These are phyloP conservation scores for Drosophila suboccidentalis DNA, from an alignment of 2,888 invertebrate genomes.

Conservation along the genomic window DNA sequence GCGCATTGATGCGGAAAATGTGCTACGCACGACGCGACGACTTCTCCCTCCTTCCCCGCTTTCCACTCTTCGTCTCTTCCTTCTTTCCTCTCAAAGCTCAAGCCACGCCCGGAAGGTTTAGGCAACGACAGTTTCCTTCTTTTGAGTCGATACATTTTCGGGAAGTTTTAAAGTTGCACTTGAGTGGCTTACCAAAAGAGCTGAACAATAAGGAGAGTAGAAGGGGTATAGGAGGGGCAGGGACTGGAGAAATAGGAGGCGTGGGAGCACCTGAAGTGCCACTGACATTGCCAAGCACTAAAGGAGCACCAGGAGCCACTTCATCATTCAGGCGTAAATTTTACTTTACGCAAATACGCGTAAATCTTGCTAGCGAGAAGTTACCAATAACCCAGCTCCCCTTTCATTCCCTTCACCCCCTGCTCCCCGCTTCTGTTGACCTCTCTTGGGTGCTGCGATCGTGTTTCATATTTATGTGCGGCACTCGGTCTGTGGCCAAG, in stretches of 20 bases:
- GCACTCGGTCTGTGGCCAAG: slow-evolving; percentile 9
- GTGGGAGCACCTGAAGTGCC: slow-evolving; percentile 35
- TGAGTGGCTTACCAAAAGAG: slow-evolving; percentile 66
- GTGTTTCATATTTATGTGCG: slow-evolving; percentile 71
- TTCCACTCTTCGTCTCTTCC: slow-evolving; percentile 24
- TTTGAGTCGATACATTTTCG: slow-evolving; percentile 63
- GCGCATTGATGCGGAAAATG: slow-evolving; percentile 79
- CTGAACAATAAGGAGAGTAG: slow-evolving; percentile 20
- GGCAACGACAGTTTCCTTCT: slow-evolving; percentile 69
- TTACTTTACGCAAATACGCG: slow-evolving; percentile 77
- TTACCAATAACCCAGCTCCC: slow-evolving; percentile 16
- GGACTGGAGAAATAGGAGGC: background rate
- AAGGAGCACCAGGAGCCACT: slow-evolving; percentile 48
- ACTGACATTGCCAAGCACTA: slow-evolving; percentile 18
- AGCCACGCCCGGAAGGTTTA: slow-evolving; percentile 55
- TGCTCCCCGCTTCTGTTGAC: slow-evolving; percentile 35
- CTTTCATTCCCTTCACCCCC: background rate
- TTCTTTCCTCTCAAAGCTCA: slow-evolving; percentile 4
- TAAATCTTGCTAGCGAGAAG: slow-evolving; percentile 64
- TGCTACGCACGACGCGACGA: slow-evolving; percentile 74
- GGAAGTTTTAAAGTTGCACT: slow-evolving; percentile 78
- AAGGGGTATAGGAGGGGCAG: background rate
- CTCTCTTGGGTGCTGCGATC: slow-evolving; percentile 45
- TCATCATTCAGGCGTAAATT: slow-evolving; percentile 78
- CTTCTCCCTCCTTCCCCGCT: slow-evolving; percentile 22